These are phyloP conservation scores for Zhuqinia jingwanae DNA, from an alignment of 2,888 invertebrate species.

Conservation along the genomic window DNA sequence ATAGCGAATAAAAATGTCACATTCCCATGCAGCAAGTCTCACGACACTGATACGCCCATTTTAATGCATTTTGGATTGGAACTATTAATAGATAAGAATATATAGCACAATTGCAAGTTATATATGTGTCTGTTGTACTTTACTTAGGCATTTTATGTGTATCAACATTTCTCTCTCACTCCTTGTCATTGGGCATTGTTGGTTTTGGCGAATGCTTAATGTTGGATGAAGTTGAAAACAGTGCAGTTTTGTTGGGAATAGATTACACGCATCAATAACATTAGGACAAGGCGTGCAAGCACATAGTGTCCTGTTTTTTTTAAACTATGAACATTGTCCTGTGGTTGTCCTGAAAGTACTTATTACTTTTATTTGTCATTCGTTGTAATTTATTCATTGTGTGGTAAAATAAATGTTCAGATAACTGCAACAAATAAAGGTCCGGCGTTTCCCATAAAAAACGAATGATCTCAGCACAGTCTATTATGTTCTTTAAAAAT, in stretches of 20 bases:
- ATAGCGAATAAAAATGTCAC: constrained; percentile 51
- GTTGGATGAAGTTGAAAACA: not conserved
- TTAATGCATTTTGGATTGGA: not conserved
- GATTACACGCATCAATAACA: constrained; percentile 36
- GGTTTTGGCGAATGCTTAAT: not conserved
- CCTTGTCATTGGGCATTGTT: not conserved
- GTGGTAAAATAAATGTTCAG: constrained; percentile 17
- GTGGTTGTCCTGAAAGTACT: constrained; percentile 9
- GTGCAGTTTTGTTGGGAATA: not conserved
- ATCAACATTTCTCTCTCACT: not conserved
- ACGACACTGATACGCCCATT: constrained; percentile 30
- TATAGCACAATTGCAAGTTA: no score
- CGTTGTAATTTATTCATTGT: constrained; percentile 29
- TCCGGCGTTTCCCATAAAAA: not conserved
- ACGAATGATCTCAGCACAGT: constrained; percentile 9
- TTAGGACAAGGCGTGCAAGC: not conserved
- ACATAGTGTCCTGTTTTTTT: no score
- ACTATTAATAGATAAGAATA: constrained; percentile 19
- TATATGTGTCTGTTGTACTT: not conserved
- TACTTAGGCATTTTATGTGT: constrained; percentile 2
- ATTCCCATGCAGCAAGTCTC: not conserved
- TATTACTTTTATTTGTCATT: no score
- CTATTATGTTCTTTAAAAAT: not conserved
- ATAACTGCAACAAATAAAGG: not conserved
- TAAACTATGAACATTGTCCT: constrained; percentile 6